Percentiles rank a stretch among this genome's conserved stretches.
Conservation (phyloP, 2,113 vertebrate species). For the Lipophrys pholis region DNA sequence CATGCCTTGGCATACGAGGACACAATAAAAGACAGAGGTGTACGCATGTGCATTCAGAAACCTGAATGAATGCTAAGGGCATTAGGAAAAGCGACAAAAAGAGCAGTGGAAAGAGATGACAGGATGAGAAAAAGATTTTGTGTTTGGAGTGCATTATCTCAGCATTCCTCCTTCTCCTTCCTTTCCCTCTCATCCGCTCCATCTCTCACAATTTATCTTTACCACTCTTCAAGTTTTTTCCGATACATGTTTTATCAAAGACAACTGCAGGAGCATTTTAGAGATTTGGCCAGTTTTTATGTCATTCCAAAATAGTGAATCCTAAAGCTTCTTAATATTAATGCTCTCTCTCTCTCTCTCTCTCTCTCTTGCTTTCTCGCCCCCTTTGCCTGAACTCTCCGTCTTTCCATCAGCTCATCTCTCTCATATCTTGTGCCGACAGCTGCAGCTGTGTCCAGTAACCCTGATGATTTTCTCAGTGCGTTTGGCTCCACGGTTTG, state of each 20-base stretch:
- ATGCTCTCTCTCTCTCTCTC: background rate
- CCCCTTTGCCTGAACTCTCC: constrained; percentile 3
- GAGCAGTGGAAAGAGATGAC: too few relatives aligned
- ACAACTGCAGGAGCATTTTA: too few relatives aligned
- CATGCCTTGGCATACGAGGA: constrained; percentile 12
- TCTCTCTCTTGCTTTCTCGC: background rate
- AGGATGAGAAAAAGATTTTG: constrained; percentile 35
- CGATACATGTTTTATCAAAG: background rate
- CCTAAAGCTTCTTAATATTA: too few relatives aligned
- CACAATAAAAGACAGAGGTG: constrained; percentile 6
- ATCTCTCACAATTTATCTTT: constrained; percentile 43
- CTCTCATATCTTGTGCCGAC: background rate
- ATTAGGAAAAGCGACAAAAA: too few relatives aligned
- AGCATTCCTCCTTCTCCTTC: constrained; percentile 51
- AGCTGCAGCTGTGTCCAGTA: constrained; percentile 27
- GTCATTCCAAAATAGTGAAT: too few relatives aligned
- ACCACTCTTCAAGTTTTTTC: constrained; percentile 20
- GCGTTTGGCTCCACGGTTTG: background rate
- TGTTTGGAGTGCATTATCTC: constrained; percentile 41
- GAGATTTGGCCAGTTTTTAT: too few relatives aligned
- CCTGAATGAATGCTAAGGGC: too few relatives aligned
- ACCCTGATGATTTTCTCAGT: constrained; percentile 18
- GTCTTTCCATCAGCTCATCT: constrained; percentile 2
- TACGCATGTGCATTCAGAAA: background rate
- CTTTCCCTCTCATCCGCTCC: constrained; percentile 37